phyloP scores from a whole-genome alignment of 1,140 invertebrate genomes.

The Apis mellifera region DNA sequence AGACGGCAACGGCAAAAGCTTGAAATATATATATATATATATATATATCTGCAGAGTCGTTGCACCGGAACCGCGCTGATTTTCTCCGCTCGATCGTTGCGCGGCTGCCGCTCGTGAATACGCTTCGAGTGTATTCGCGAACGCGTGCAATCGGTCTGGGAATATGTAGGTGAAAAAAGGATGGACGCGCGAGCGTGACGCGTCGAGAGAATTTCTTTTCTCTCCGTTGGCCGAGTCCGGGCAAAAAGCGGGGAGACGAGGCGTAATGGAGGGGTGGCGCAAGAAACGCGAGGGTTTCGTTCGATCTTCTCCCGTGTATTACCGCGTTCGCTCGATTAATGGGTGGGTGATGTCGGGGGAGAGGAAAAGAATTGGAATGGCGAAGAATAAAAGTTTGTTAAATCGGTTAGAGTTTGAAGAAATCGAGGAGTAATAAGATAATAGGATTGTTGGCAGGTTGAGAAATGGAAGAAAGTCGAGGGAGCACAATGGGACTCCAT shows the following conservation, averaged over 20 bases:
- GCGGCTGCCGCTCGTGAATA: not conserved
- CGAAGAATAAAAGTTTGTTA: too few relatives aligned
- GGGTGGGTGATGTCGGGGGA: too few relatives aligned
- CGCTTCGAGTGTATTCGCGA: constrained; percentile 11
- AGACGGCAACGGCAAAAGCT: constrained; percentile 1
- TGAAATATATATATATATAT: constrained; percentile 14
- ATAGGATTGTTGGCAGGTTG: too few relatives aligned
- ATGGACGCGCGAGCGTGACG: constrained; percentile 8
- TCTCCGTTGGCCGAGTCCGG: not conserved
- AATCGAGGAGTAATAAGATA: too few relatives aligned
- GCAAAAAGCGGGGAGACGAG: constrained; percentile 8
- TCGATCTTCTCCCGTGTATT: not conserved
- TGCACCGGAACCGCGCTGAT: constrained; percentile 59
- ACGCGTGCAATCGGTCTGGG: not conserved
- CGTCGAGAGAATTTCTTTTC: constrained; percentile 20
- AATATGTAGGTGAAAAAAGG: constrained; percentile 16
- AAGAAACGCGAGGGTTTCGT: not conserved
- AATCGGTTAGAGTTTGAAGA: too few relatives aligned
- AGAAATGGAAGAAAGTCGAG: too few relatives aligned
- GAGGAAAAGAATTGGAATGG: too few relatives aligned
- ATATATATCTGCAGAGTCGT: constrained; percentile 18
- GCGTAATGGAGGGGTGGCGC: not conserved
- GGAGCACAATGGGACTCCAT: too few relatives aligned
- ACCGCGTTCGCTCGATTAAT: not conserved
- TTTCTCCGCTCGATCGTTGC: constrained; percentile 25